Percentiles rank a stretch among this genome's conserved stretches.
Conservation (phyloP, 2,888 invertebrate species). For the Eledona agricola region DNA sequence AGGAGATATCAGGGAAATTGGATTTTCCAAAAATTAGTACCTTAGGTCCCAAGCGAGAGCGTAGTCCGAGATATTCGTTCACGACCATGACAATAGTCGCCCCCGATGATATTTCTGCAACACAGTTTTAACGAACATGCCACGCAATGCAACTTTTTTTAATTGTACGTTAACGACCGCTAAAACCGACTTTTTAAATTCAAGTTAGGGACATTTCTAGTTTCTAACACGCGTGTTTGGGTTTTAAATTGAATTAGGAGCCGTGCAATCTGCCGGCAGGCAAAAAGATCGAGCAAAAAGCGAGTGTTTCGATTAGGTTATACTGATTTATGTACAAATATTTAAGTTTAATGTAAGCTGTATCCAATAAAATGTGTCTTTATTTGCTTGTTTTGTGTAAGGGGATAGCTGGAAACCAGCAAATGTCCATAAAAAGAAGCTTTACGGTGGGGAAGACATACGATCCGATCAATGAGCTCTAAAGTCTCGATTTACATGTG, state of each 20-base stretch:
- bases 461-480: slow-evolving; percentile 35
- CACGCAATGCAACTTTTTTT: slow-evolving; percentile 23
- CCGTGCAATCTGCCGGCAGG: no score
- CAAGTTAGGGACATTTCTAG: slow-evolving; percentile 5
- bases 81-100: slow-evolving; percentile 25
- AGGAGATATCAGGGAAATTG: slow-evolving; percentile 33
- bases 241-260: slow-evolving; percentile 10
- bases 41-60: slow-evolving; percentile 22
- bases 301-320: slow-evolving; percentile 7
- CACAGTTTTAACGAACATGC: slow-evolving; percentile 11
- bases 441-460: slow-evolving; percentile 34
- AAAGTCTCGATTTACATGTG: slow-evolving; percentile 31
- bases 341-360: slow-evolving; percentile 32
- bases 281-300: slow-evolving; percentile 9
- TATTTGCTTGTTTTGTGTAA: slow-evolving; percentile 4
- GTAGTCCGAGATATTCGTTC: slow-evolving; percentile 4
- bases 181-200: slow-evolving; percentile 7
- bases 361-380: slow-evolving; percentile 27
- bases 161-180: slow-evolving; percentile 4
- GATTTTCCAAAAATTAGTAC: slow-evolving; percentile 19
- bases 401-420: slow-evolving; percentile 1
- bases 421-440: slow-evolving; percentile 25
- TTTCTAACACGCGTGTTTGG: slow-evolving; percentile 17
- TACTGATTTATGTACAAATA: slow-evolving; percentile 33
- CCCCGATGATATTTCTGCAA: neutral